Evolutionary conservation across 2,797 vertebrate genomes (phyloP).

Genomic region (Cynopterus sphinx): DNA sequence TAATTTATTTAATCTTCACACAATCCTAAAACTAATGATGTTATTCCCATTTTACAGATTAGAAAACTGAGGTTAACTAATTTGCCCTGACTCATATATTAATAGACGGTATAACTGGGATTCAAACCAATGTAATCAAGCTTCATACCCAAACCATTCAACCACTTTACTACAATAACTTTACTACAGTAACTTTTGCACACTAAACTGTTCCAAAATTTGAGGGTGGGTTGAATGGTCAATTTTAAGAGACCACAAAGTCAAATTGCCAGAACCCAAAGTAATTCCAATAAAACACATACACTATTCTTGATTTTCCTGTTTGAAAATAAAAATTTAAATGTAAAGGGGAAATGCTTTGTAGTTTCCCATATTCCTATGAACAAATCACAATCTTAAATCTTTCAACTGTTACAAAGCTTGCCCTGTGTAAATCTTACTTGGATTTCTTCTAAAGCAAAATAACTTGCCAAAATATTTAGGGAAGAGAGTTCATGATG

Average conservation of each 20-base stretch:
- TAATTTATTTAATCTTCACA: conserved; percentile 14
- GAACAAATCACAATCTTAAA: conserved; percentile 74
- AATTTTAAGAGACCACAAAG: conserved; percentile 31
- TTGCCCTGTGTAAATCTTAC: conserved; percentile 80
- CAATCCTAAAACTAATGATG: background rate
- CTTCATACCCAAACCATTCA: background rate
- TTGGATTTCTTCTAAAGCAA: conserved; percentile 83
- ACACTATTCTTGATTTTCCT: conserved; percentile 7
- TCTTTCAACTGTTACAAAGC: conserved; percentile 72
- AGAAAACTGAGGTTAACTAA: background rate
- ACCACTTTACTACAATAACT: background rate
- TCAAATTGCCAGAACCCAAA: background rate
- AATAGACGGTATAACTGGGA: background rate
- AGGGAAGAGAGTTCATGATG: conserved; percentile 82
- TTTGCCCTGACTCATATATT: background rate
- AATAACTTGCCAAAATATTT: conserved; percentile 84
- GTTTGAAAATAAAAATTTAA: conserved; percentile 68
- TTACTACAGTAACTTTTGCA: background rate
- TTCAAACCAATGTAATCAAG: background rate
- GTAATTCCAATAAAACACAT: background rate
- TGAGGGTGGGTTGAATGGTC: background rate
- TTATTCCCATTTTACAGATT: background rate
- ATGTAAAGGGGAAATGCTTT: conserved; percentile 50
- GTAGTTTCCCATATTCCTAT: conserved; percentile 60
- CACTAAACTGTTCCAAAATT: background rate